A percentile compares a stretch with the other conserved stretches of the same genome.
Evolutionary conservation across 2,113 vertebrate genomes (phyloP).

Genomic region (Synodontis membranacea): DNA sequence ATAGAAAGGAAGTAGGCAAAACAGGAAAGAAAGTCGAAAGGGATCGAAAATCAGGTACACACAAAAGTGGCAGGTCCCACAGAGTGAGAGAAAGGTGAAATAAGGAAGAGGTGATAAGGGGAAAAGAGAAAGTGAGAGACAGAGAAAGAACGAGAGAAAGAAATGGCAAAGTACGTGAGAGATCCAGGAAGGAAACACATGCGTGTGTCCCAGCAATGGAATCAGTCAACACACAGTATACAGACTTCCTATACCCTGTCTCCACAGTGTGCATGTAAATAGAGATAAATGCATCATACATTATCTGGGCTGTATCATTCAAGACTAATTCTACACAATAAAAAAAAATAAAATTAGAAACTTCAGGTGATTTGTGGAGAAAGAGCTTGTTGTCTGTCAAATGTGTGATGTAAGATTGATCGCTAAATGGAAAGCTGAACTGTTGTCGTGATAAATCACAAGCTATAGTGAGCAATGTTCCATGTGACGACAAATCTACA

Average conservation of each 20-base stretch:
- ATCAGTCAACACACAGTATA: conserved; percentile 53
- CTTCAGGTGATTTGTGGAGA: conserved; percentile 37
- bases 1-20: conserved; percentile 31
- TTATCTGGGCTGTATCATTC: not conserved
- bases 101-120: not conserved
- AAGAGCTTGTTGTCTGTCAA: conserved; percentile 39
- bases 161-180: conserved; percentile 54
- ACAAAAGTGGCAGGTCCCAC: not conserved
- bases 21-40: conserved; percentile 40
- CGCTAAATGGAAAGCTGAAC: conserved; percentile 25
- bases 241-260: conserved; percentile 37
- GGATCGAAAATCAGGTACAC: conserved; percentile 26
- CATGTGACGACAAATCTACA: conserved; percentile 41
- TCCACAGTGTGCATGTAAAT: conserved; percentile 38
- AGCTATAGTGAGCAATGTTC: conserved; percentile 45
- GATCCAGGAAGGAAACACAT: conserved; percentile 34
- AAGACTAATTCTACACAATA: not conserved
- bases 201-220: conserved; percentile 62
- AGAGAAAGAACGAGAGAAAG: not conserved
- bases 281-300: not conserved
- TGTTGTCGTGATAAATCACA: conserved; percentile 25
- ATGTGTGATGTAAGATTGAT: conserved; percentile 18
- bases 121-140: conserved; percentile 10
- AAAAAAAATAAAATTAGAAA: not conserved
- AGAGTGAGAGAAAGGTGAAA: not conserved